Base-by-base conservation (phyloP, 2,888 invertebrate species). In the Taenaris catops region DNA sequence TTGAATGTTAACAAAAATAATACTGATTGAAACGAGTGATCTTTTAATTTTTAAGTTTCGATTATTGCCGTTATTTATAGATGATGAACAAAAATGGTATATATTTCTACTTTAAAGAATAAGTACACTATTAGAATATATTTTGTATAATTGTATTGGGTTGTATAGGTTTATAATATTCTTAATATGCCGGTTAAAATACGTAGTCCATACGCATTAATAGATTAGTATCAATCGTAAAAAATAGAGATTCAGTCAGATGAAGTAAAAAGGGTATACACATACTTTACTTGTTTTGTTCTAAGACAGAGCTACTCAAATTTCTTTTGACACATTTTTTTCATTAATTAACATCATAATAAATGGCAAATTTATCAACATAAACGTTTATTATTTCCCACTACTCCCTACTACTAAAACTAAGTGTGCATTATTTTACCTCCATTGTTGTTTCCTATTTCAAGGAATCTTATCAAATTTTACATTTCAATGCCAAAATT, bases 101-200 rank as follows among this genome's bases (percentile, higher is more conserved):
- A 70, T 72, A 73, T 68, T 70, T 70, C 58, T 78, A 75, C 38
- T 48, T 46, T 49, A 47, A 25, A 60, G 63, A 63, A 57, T 74
- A 74, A 79, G 79, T 79, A 80, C 76, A 81, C 58, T 62, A 61
- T 58, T 64, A 66, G 62, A 70, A 58, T 61, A 74, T 83, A 80
- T 80, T 83, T 81, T 83, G 79, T 84, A 81, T 78, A 78, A 81
- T 83, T 79, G 70, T 70, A 63, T 76, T 79, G 76, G 81, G 80
- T 83, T 84, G 80, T 83, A 75, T 81, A 80, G 72, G 69, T 66
- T 71, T 50, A 45, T 36, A 37, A 25, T 55, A 63, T 48, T n/a
- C n/a, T n/a, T n/a, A n/a, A n/a, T n/a, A n/a, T n/a, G n/a, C n/a
- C 40, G 36, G 63, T 64, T 64, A 65, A 58, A 41, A 50, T 55